These are phyloP conservation scores for Chaetophractus vellerosus DNA, from an alignment of 2,797 vertebrate genomes.

Conservation along the genomic window DNA sequence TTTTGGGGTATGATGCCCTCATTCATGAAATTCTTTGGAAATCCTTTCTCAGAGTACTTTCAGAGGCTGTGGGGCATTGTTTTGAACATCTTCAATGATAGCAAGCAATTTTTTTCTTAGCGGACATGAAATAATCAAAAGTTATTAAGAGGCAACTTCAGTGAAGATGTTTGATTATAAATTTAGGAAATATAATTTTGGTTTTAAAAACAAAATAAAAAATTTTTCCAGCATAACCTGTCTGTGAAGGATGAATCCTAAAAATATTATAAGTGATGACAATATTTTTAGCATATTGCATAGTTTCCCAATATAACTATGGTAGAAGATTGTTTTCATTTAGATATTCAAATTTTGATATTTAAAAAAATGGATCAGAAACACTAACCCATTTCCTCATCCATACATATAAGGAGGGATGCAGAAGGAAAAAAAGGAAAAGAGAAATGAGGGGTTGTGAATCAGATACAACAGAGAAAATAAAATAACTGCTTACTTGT, in stretches of 20 bases:
- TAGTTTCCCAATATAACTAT: not conserved
- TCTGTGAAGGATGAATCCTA: not conserved
- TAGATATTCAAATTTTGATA: not conserved
- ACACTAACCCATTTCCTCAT: not conserved
- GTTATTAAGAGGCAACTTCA: not conserved
- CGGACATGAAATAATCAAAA: conserved; percentile 1
- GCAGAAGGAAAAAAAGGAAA: not conserved
- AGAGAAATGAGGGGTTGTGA: not conserved
- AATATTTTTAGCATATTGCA: not conserved
- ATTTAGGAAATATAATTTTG: not conserved
- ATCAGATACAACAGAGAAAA: not conserved
- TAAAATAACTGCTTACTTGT: not conserved
- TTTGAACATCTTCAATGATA: not conserved
- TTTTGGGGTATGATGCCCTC: not conserved
- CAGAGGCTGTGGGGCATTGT: not conserved
- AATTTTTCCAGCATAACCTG: not conserved
- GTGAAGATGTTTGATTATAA: not conserved
- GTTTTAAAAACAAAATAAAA: not conserved
- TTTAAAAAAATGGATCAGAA: conserved; percentile 25
- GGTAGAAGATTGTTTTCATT: not conserved
- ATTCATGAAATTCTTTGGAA: not conserved
- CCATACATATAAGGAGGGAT: not conserved
- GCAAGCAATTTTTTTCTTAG: not conserved
- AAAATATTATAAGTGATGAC: not conserved
- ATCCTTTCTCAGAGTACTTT: not conserved